Evolutionary conservation across 2,797 vertebrate species (phyloP).

Genomic region (Urosaurus nigricauda): DNA sequence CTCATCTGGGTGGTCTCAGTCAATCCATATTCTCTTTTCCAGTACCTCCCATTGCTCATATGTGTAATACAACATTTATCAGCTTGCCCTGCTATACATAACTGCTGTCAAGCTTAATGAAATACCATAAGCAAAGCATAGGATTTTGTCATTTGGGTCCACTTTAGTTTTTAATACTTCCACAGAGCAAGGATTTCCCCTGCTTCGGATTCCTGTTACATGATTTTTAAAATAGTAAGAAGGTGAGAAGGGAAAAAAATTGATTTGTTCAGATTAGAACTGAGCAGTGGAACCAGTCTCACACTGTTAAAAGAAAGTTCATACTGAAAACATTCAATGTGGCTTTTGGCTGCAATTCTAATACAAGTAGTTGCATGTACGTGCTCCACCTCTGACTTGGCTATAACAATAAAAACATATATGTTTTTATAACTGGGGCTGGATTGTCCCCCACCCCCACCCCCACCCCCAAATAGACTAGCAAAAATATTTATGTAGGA

Average conservation of each 20-base stretch:
- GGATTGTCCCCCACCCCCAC: neutral
- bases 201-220: neutral
- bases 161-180: neutral
- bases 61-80: neutral
- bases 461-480: neutral
- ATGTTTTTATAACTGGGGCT: conserved; percentile 15
- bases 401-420: neutral
- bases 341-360: neutral
- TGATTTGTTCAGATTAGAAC: neutral
- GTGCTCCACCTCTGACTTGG: conserved; percentile 2
- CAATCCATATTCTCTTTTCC: neutral
- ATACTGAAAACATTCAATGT: conserved; percentile 1
- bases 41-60: neutral
- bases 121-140: neutral
- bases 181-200: neutral
- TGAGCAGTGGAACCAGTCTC: neutral
- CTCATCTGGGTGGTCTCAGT: neutral
- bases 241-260: neutral
- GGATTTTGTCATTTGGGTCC: neutral
- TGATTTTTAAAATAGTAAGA: neutral
- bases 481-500: accelerated
- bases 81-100: neutral
- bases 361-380: conserved; percentile 16
- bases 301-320: neutral
- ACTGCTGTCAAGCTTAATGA: neutral